Conservation (phyloP, 2,797 vertebrate species). For the Syngnathus rostellatus region DNA sequence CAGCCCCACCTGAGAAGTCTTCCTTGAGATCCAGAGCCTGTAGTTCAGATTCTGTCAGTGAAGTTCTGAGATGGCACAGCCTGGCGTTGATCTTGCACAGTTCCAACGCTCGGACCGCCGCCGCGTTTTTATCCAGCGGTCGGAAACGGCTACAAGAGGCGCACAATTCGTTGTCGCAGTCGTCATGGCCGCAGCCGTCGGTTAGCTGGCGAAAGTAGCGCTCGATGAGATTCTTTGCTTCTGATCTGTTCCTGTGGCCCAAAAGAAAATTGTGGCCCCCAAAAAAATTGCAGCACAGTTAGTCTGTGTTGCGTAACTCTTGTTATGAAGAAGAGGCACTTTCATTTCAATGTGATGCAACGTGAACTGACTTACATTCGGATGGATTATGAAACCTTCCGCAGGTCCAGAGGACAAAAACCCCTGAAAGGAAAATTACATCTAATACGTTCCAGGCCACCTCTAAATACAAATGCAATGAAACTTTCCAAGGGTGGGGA, state of each 20-base stretch:
- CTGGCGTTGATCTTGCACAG: constrained; percentile 97
- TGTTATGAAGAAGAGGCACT: background rate
- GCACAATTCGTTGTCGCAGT: constrained; percentile 97
- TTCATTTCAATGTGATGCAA: background rate
- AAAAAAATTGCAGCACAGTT: constrained; percentile 67
- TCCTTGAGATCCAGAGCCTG: constrained; percentile 75
- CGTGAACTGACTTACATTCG: constrained; percentile 85
- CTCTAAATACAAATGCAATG: background rate
- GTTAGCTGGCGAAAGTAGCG: constrained; percentile 99
- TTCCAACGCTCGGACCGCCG: constrained; percentile 95
- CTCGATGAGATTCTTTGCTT: constrained; percentile 99
- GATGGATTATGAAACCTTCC: constrained; percentile 85
- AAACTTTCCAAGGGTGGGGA: too few relatives aligned
- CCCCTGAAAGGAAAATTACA: constrained; percentile 36
- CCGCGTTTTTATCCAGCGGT: constrained; percentile 94
- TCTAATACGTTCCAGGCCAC: background rate
- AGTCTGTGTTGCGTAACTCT: background rate
- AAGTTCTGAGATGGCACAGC: constrained; percentile 93
- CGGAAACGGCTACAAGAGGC: constrained; percentile 88
- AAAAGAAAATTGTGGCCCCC: too few relatives aligned
- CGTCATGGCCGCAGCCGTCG: constrained; percentile 98
- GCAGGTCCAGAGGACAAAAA: constrained; percentile 43
- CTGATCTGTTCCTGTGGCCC: constrained; percentile 90
- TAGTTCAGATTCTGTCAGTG: constrained; percentile 84
- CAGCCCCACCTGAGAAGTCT: constrained; percentile 81